Base-by-base conservation (phyloP, 2,888 invertebrate genomes). In the Noctua pronuba region DNA sequence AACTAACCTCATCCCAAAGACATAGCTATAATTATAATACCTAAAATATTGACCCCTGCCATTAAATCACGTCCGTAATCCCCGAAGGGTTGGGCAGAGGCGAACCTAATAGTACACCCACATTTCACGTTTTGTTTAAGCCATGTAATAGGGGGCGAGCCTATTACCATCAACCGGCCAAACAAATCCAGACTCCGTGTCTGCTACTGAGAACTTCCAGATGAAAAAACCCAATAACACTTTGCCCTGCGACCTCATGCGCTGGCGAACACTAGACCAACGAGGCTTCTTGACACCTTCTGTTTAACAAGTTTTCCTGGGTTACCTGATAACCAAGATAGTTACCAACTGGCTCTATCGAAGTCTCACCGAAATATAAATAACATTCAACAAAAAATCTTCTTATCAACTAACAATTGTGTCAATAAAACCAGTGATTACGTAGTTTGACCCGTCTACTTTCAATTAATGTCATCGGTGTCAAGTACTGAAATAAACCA, bases 401-500 rank as follows among this genome's bases (percentile, higher is more conserved):
- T n/a, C 35, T n/a, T 69, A 72, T n/a, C 52, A 76, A 70, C 49
- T 65, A 76, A 35, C 60, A 85, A 62, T 80, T 67, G 75, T 73
- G 55, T 69, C 77, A 83, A 83, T 73, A 70, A 81, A 68, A 41
- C 46, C 16, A 67, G 28, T 65, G 70, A 75, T 68, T 62, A 75
- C 81, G 75, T 81, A 41, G 28, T 62, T 49, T 46, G 82, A 72
- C 38, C 38, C 38, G 44, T 49, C 67, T 72, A 21, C 67, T 85
- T 83, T 73, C 55, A 82, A 82, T 82, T 41, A 65, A 73, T 62
- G 83, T 83, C 86, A 83, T 67, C n/a, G 41, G 44, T 62, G 69
- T 83, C 83, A 73, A 64, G 16, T 55, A 76, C n/a, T 16, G 41
- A 21, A 77, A 86, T 44, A 69, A 69, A 82, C 77, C 68, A 31